These are phyloP conservation scores for Ferrisia virgata DNA, from an alignment of 2,888 invertebrate species.

Conservation along the genomic window DNA sequence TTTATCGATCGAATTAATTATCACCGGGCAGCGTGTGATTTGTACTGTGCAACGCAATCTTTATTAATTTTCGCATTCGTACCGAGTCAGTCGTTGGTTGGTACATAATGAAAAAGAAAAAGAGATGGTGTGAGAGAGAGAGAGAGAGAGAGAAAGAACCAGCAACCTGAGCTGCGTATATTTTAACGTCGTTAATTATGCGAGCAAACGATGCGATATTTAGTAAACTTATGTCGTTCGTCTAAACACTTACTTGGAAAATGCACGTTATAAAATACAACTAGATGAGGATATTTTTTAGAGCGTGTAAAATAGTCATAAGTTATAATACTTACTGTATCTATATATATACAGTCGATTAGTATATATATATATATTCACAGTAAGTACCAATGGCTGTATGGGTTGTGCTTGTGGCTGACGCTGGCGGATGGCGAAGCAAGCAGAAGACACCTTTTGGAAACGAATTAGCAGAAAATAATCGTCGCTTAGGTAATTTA, in stretches of 20 bases:
- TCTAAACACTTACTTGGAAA: too few species aligned
- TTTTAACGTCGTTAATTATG: neutral
- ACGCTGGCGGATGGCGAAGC: neutral
- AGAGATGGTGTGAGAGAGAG: too few species aligned
- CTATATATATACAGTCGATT: neutral
- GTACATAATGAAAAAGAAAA: too few species aligned
- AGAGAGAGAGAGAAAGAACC: too few species aligned
- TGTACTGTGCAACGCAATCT: neutral
- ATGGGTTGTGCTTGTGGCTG: too few species aligned
- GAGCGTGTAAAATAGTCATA: neutral
- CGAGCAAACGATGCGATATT: neutral
- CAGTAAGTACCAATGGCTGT: too few species aligned
- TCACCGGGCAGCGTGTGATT: slow-evolving; percentile 9
- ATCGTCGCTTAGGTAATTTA: neutral
- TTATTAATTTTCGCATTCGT: neutral
- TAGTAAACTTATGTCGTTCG: neutral
- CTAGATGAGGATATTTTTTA: neutral
- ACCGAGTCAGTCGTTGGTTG: too few species aligned
- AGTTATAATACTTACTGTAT: too few species aligned
- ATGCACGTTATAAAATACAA: too few species aligned
- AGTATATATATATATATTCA: too few species aligned
- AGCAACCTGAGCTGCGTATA: too few species aligned
- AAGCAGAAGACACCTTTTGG: neutral
- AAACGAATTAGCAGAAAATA: neutral
- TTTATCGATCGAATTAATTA: slow-evolving; percentile 17